Evolutionary conservation across 2,113 vertebrate species (phyloP).

Genomic region (Scartelaos histophorus): DNA sequence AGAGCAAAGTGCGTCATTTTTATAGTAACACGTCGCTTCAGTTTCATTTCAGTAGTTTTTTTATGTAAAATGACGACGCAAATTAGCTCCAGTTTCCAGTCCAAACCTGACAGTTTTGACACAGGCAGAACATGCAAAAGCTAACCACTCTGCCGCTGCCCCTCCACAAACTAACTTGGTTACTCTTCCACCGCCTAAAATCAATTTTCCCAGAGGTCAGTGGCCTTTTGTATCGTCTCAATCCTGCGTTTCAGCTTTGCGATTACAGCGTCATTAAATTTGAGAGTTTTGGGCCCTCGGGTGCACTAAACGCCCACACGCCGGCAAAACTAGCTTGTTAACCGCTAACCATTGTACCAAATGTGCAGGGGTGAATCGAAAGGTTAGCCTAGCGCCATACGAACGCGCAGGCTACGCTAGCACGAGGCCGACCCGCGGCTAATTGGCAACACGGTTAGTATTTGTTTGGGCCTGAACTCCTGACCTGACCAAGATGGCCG

Average conservation of each 20-base stretch:
- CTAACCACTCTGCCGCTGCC: neutral
- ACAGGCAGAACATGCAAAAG: neutral
- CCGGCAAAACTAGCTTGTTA: slow-evolving; percentile 67
- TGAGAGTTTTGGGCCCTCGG: slow-evolving; percentile 48
- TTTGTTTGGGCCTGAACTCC: slow-evolving; percentile 54
- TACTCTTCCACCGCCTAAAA: neutral
- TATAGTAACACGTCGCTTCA: too few relatives aligned
- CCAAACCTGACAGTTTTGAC: neutral
- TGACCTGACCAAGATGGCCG: slow-evolving; percentile 43
- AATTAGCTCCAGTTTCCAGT: too few relatives aligned
- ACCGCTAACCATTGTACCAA: slow-evolving; percentile 56
- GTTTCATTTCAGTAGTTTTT: too few relatives aligned
- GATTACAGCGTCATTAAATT: slow-evolving; percentile 37
- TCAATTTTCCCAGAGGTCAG: slow-evolving; percentile 12
- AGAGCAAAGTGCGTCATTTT: too few relatives aligned
- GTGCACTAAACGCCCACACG: slow-evolving; percentile 67
- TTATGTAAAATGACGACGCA: too few relatives aligned
- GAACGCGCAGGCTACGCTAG: slow-evolving; percentile 55
- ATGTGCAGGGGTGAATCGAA: slow-evolving; percentile 26
- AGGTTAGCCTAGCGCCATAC: slow-evolving; percentile 37
- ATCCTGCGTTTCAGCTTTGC: slow-evolving; percentile 19
- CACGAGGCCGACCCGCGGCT: slow-evolving; percentile 66
- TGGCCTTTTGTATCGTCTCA: slow-evolving; percentile 12
- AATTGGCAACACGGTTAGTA: slow-evolving; percentile 63
- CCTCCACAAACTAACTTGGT: neutral